Conservation (phyloP, 2,888 invertebrate genomes). For the Amphipyra tragopoginis region DNA sequence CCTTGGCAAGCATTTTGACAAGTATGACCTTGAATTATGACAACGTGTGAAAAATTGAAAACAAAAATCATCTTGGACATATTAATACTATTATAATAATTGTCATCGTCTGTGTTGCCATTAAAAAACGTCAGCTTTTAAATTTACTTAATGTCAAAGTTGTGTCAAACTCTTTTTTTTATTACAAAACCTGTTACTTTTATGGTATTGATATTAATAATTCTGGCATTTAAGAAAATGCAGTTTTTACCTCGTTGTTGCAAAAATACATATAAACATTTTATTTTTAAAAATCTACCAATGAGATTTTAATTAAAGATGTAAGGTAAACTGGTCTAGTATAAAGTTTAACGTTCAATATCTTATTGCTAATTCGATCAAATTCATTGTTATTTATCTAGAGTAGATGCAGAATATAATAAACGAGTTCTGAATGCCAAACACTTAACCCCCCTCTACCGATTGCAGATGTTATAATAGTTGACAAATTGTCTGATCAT, state of each 20-base stretch:
- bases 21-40: slow-evolving; percentile 51
- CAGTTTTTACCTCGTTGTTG: slow-evolving; percentile 1
- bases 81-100: neutral
- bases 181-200: neutral
- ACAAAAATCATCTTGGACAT: neutral
- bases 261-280: too few species aligned
- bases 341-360: too few species aligned
- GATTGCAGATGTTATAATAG: slow-evolving; percentile 18
- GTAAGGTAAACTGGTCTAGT: slow-evolving; percentile 5
- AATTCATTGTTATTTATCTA: neutral
- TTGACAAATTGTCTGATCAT: slow-evolving; percentile 28
- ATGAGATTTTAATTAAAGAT: neutral
- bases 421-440: slow-evolving; percentile 1
- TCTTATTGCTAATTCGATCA: too few species aligned
- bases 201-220: slow-evolving; percentile 2
- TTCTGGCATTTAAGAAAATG: slow-evolving; percentile 11
- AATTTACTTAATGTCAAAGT: slow-evolving; percentile 27
- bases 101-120: neutral
- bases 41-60: slow-evolving; percentile 21
- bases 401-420: slow-evolving; percentile 6
- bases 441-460: too few species aligned
- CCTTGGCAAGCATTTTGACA: slow-evolving; percentile 65
- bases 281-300: too few species aligned
- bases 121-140: slow-evolving; percentile 6
- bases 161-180: slow-evolving; percentile 2